Base-by-base conservation (phyloP, 2,888 invertebrate species). In the Macrophya alboannulata region DNA sequence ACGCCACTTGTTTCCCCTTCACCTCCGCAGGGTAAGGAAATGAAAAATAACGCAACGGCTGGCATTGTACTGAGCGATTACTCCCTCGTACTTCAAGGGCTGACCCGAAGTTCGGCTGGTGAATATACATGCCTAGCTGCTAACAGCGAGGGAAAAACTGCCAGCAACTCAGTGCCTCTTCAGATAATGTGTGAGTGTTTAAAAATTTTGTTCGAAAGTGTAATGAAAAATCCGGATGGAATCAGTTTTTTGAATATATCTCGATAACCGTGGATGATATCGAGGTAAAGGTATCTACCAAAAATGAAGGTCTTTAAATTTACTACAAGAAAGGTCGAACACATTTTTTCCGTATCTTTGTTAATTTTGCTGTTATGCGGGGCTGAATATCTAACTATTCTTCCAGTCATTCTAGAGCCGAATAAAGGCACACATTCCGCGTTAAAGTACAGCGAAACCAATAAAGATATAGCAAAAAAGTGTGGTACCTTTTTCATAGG, bases 61-160 rank as follows among this genome's bases (percentile, higher is more conserved):
- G 98, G 98, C 59, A 95, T 98, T 85, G 97, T 98, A 90, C 95
- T 98, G 90, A 98, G 97, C 92, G 97, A 98, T 91, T 97, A 97
- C 93, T 97, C 97, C 91, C 94, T 98, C 89, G 98, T 98, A 9
- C 96, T 98, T 86, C 98, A 98, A 93, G 97, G 97, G 89, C 97
- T 98, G 86, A 97, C 97, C 72, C 95, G 97, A 87, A 95, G 96
- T 86, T 97, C 97, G 48, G 97, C 97, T n/a, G 98, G 98, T 5
- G 97, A 97, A 93, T 98, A 98, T 94, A 97, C 97, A 85, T 98
- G 98, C 92, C 95, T 97, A 93, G 98, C 98, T 48, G 97, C 97
- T 86, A 98, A 98, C 94, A 96, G 96, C 86, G 98, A 98, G 93
- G 98, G 98, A 72, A 97, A 96, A 87, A 94, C 95, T 45, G 92